Evolutionary conservation across 2,888 invertebrate species (phyloP).

Genomic region (Venustoraphidia nigricollis): DNA sequence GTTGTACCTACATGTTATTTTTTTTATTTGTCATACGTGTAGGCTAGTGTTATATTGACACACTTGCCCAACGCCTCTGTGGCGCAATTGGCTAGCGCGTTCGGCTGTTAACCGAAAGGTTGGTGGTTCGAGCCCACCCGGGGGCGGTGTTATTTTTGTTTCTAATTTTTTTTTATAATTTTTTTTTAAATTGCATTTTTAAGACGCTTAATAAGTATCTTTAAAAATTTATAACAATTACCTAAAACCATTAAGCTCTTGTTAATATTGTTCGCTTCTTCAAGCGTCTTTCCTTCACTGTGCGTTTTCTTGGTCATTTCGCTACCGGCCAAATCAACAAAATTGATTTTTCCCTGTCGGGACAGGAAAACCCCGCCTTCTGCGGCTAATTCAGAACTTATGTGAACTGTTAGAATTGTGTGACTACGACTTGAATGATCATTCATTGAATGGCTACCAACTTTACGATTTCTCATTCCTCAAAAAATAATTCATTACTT

Average conservation of each 20-base stretch:
- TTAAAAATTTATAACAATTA: slow-evolving; percentile 23
- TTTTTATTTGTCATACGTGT: no score
- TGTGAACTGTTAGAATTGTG: slow-evolving; percentile 78
- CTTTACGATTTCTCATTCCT: slow-evolving; percentile 83
- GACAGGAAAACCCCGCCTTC: slow-evolving; percentile 74
- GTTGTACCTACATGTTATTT: no score
- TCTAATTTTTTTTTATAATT: slow-evolving; percentile 5
- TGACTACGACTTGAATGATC: slow-evolving; percentile 80
- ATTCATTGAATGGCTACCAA: slow-evolving; percentile 86
- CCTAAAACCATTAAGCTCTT: slow-evolving; percentile 89
- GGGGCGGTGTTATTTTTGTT: slow-evolving; percentile 46
- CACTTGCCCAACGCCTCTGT: slow-evolving; percentile 42
- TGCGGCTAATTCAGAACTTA: slow-evolving; percentile 70
- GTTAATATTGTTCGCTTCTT: slow-evolving; percentile 93
- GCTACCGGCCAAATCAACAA: slow-evolving; percentile 92
- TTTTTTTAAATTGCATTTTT: no score
- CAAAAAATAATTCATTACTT: slow-evolving; percentile 9
- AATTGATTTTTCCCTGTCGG: slow-evolving; percentile 87
- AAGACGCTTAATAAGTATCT: no score
- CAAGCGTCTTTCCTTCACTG: slow-evolving; percentile 73
- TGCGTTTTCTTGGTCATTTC: slow-evolving; percentile 89
- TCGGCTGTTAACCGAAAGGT: slow-evolving; percentile 99
- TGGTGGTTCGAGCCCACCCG: slow-evolving; percentile 97
- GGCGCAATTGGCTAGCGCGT: slow-evolving; percentile 96
- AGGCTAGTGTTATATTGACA: no score